Percentiles rank a stretch among this genome's conserved stretches.
Evolutionary conservation across 2,113 vertebrate species (phyloP).

Genomic region (Ammospiza nelsoni): DNA sequence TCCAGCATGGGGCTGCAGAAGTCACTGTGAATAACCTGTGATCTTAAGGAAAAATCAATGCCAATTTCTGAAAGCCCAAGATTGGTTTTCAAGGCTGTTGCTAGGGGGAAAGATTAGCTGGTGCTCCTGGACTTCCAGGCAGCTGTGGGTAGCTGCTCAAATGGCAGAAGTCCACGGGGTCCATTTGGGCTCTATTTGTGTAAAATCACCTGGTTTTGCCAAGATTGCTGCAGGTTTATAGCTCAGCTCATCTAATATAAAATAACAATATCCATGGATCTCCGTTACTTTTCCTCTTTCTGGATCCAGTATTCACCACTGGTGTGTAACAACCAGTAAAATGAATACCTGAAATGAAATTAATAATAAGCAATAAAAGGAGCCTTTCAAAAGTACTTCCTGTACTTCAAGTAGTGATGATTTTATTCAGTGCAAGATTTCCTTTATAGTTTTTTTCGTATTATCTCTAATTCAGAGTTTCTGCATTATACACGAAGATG

Average conservation of each 20-base stretch:
- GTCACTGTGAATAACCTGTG: conserved; percentile 15
- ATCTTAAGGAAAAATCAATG: conserved; percentile 60
- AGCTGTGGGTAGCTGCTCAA: conserved; percentile 38
- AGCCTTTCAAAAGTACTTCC: conserved; percentile 12
- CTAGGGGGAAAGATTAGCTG: not conserved
- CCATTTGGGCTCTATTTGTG: conserved; percentile 6
- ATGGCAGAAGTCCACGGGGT: conserved; percentile 28
- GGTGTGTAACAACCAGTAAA: not conserved
- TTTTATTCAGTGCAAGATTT: conserved; percentile 5
- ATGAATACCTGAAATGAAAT: conserved; percentile 27
- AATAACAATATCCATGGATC: not conserved
- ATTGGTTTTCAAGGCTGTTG: conserved; percentile 1
- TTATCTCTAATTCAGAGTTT: not conserved
- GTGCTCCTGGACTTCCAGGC: conserved; percentile 20
- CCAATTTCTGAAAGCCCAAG: not conserved
- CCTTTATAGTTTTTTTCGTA: not conserved
- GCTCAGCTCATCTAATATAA: not conserved
- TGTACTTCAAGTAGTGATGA: not conserved
- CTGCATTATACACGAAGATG: not conserved
- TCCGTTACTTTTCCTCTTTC: not conserved
- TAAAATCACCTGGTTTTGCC: conserved; percentile 24
- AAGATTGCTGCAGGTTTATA: not conserved
- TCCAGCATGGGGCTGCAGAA: not conserved
- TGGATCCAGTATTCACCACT: not conserved
- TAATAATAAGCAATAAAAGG: conserved; percentile 14